Percentiles rank a stretch among this genome's conserved stretches.
These are phyloP conservation scores for Ametastegia equiseti DNA, from an alignment of 2,888 invertebrate genomes.

Conservation along the genomic window DNA sequence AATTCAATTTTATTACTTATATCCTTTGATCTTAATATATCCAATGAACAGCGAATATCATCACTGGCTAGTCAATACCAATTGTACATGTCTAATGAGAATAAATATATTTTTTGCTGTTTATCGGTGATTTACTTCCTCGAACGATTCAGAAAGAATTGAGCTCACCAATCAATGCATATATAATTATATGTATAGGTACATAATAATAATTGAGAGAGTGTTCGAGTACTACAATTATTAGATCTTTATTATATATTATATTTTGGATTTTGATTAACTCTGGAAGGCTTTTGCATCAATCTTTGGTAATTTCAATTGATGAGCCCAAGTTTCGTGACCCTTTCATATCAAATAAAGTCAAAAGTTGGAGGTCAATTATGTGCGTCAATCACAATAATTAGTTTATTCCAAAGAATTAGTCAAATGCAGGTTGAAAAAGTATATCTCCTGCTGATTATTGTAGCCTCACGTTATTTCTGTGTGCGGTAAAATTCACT, in stretches of 20 bases:
- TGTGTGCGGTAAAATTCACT: no score
- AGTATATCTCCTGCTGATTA: no score
- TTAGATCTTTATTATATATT: neutral
- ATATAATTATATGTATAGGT: no score
- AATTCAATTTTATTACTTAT: neutral
- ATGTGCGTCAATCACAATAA: no score
- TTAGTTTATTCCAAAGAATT: no score
- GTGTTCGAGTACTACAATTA: neutral
- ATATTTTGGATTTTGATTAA: neutral
- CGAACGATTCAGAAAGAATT: neutral
- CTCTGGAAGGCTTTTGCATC: neutral
- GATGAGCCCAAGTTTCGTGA: slow-evolving; percentile 46
- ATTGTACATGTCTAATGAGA: neutral
- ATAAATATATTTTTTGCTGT: slow-evolving; percentile 20
- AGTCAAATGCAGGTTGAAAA: no score
- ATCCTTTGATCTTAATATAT: neutral
- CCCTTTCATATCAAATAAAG: no score
- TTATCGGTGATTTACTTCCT: neutral
- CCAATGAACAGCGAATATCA: neutral
- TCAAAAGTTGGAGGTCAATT: no score
- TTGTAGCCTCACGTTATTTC: no score
- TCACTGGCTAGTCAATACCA: neutral
- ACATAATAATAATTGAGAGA: neutral
- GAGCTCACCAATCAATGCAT: neutral
- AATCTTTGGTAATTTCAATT: neutral